Evolutionary conservation across 2,113 vertebrate genomes (phyloP), one percentile per base, ranked within the genome.

Genomic region (Pogona vitticeps): DNA sequence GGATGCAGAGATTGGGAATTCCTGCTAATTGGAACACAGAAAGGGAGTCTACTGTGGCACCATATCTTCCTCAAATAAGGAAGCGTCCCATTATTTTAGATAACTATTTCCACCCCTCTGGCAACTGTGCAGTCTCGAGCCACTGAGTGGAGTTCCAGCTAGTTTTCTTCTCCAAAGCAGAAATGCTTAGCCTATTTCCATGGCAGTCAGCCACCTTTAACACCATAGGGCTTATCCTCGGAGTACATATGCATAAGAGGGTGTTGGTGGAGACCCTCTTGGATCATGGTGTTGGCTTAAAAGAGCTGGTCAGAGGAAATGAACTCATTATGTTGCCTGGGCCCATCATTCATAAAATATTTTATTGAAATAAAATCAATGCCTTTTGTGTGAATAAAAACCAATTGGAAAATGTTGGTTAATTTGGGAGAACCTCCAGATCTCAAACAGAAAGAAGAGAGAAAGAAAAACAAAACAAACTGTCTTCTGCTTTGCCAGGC

Each of bases 361-460:
- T 97, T 97, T 97, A 96, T 96, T 97, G 95, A 94, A 91, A 95
- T 95, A 95, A 96, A 94, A 94, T 95, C 95, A 95, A 93, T 93
- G 28, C 91, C 95, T 94, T 97, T 96, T 93, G 89, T 88, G 89
- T 89, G 92, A 93, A 93, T 94, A 93, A 65, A 95, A 94, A 93
- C 91, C 31, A 91, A 90, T 89, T 86, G 81, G 93, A 93, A 94
- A 95, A 94, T 92, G 89, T 86, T 76, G 90, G 70, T 42, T 94
- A 93, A 92, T 90, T 89, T 67, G 87, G 78, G 92, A 84, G 88
- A 93, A 84, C 88, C 94, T 63, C 93, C 93, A 92, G 91, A 89
- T 87, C 91, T 91, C 71, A 82, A 79, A 88, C 72, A 88, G 93
- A 67, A 87, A 91, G 46, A 10, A 52, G 10, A 52, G 46, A 52